Conservation (phyloP, 1,140 invertebrate genomes). For the Brachionus paranguensis region DNA sequence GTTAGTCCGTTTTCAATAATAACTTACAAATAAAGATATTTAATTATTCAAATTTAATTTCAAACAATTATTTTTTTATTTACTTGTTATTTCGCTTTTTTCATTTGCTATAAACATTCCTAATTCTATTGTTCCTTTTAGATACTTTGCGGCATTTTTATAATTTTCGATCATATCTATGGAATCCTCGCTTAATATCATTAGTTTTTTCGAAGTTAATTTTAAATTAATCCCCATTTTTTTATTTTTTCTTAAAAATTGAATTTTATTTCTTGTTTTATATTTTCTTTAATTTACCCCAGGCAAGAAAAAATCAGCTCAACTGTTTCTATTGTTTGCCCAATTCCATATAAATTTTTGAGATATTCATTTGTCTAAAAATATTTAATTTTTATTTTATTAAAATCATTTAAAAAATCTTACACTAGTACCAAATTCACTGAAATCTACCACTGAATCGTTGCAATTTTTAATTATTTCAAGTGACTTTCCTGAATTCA, state of each 20-base stretch:
- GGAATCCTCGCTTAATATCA: background rate
- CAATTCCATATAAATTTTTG: background rate
- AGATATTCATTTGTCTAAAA: background rate
- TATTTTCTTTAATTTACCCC: background rate
- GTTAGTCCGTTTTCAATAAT: too few species aligned
- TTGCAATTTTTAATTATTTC: background rate
- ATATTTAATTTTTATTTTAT: background rate
- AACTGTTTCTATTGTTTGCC: background rate
- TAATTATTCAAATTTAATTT: background rate
- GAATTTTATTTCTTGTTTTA: background rate
- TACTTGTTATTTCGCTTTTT: background rate
- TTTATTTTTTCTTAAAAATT: background rate
- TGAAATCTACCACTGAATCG: background rate
- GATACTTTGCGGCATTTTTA: background rate
- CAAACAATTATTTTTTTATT: background rate
- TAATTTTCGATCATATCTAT: background rate
- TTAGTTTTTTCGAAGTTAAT: background rate
- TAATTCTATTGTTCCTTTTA: background rate
- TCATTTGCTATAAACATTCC: background rate
- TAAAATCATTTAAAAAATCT: background rate
- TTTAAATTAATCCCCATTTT: background rate
- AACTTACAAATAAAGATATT: too few species aligned
- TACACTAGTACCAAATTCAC: background rate
- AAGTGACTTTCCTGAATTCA: background rate
- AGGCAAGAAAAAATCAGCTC: background rate